A percentile compares a stretch with the other conserved stretches of the same genome.
phyloP scores from a whole-genome alignment of 2,888 invertebrate species.

The Marronus borbonicus region DNA sequence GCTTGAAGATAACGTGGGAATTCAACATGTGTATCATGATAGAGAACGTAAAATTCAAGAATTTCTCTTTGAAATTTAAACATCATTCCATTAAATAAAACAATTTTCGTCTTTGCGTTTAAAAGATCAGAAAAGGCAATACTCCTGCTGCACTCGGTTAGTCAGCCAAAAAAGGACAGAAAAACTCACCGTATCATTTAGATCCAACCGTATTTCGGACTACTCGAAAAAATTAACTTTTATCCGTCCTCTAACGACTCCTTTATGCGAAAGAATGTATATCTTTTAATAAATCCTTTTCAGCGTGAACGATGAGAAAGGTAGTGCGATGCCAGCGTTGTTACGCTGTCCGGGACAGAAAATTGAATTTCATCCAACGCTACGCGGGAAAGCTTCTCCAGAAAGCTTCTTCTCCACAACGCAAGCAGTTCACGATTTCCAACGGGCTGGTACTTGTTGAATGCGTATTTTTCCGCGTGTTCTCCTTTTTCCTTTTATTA shows the following conservation, averaged over 20 bases:
- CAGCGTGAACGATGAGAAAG: neutral
- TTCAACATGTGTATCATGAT: no score
- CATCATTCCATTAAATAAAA: no score
- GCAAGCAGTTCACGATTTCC: neutral
- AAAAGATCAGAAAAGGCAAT: no score
- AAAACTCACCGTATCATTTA: neutral
- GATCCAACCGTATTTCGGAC: neutral
- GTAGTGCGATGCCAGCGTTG: neutral
- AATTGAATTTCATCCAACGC: slow-evolving; percentile 8
- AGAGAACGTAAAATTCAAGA: no score
- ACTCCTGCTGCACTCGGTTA: neutral
- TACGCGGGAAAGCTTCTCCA: neutral
- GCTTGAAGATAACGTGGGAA: no score
- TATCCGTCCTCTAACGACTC: slow-evolving; percentile 11
- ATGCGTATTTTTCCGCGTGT: neutral
- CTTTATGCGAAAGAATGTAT: neutral
- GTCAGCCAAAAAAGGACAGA: neutral
- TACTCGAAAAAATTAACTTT: slow-evolving; percentile 25
- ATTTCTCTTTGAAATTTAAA: no score
- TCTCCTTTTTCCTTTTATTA: neutral
- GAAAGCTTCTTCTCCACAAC: neutral
- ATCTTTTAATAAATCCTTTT: slow-evolving; percentile 24
- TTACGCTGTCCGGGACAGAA: neutral
- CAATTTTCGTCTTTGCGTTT: no score
- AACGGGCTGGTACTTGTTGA: slow-evolving; percentile 8